Base-by-base conservation (phyloP, 1,140 invertebrate genomes). In the Teleogryllus occipitalis region DNA sequence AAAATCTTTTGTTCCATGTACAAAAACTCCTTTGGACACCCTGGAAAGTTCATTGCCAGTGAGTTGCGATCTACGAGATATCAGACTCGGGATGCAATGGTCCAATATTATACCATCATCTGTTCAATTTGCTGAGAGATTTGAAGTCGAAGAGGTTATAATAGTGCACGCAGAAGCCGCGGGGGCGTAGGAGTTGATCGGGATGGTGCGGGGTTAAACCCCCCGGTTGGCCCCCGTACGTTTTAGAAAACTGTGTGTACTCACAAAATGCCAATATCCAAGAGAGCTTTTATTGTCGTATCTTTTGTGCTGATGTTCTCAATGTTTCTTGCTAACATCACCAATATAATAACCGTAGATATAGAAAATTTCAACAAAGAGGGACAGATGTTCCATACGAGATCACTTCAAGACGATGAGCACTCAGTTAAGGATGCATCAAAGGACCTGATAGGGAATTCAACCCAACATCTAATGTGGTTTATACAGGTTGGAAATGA, bases 211-310 rank as follows among this genome's bases (percentile, higher is more conserved):
- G 27, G 27, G 27, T 39, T 39, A 39, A 39, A 39, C 27, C 27
- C n/a, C 27, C 27, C 27, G 27, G 27, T 39, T 39, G 27, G 27
- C 27, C 27, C 27, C 27, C 27, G 27, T 39, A 5, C 27, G 5
- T 39, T 39, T 39, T 39, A 39, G 27, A 39, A 5, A 39, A 39
- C 27, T 65, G 54, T 10, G 7, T 76, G 22, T 73, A 48, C 65
- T 49, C 27, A 15, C 74, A 80, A 80, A 49, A 80, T 80, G 79
- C 65, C 79, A 22, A 76, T 76, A 75, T 80, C 79, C 8, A 80
- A 49, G 76, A 76, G 14, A 18, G 74, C 79, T 6, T 48, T 80
- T 21, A 54, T 80, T 8, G 75, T 80, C n/a, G 18, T 80, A 48
- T 15, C 54, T 75, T 77, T 80, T 47, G 79, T 76, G 18, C 21